Base-by-base conservation (phyloP, 2,797 vertebrate species). In the Scomberomorus guttatus region DNA sequence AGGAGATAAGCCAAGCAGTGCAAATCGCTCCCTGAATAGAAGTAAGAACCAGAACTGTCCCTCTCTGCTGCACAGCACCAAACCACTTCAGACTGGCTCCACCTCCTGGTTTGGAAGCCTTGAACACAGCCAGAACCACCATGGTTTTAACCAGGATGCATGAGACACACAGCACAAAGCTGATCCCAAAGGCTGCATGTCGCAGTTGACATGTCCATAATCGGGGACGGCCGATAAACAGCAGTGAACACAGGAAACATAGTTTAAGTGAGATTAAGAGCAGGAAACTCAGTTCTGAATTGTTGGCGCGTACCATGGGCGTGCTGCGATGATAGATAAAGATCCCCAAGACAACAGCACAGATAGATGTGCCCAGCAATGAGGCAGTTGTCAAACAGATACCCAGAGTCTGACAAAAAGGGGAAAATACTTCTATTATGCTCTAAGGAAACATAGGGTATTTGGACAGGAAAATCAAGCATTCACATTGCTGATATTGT, bases 221-320 rank as follows among this genome's bases (percentile, higher is more conserved):
- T 13, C 60, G 81, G 2, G 93, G 93, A 5, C 32, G 85, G 9
- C 92, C 91, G 10, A 92, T 92, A 17, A 94, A 94, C 29, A 92
- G 55, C 34, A 93, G 37, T 0, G 91, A 89, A 42, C 93, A 94
- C 3, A 93, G 61, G 58, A 93, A 93, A 64, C 91, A 92, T 0
- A 92, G 20, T 29, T 83, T 85, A 3, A 90, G 76, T 18, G 88
- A 88, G 6, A 90, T 0, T 0, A 90, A 44, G 1, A 88, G 64
- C 32, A 71, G 48, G 29, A 91, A 93, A 68, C 92, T 93, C 22
- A 93, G 73, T 63, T 94, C 93, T 51, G 93, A 93, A 64, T 94
- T 94, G 72, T 94, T 95, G 32, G 93, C 91, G 0, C 90, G 85
- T 0, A 94, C 90, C 18, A 94, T 81, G 0, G 94, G 94, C 39